Evolutionary conservation across 2,113 vertebrate species (phyloP).

Genomic region (Neodon shergylaensis): DNA sequence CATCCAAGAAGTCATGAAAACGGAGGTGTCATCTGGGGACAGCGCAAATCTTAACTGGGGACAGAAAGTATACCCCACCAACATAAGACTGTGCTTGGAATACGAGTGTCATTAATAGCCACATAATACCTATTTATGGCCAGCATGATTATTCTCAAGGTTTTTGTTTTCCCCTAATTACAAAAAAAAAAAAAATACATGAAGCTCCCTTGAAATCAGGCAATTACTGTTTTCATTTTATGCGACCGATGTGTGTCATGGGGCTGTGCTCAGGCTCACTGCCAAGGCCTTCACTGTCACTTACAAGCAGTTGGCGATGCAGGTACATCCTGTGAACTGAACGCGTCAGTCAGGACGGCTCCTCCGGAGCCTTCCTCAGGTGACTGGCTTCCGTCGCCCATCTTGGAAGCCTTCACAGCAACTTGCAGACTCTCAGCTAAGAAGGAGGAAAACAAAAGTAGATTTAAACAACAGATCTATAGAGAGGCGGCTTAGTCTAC

Average conservation of each 20-base stretch:
- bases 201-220: background rate
- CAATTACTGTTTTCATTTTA: background rate
- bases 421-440: slow-evolving; percentile 86
- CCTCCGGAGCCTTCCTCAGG: slow-evolving; percentile 72
- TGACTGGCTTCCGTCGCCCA: background rate
- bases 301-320: slow-evolving; percentile 79
- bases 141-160: background rate
- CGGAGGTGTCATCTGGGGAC: background rate
- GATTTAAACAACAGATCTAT: background rate
- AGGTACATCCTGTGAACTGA: slow-evolving; percentile 25
- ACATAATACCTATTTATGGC: background rate
- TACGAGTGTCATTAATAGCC: background rate
- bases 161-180: background rate
- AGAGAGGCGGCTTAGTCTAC: background rate
- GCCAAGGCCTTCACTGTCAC: slow-evolving; percentile 67
- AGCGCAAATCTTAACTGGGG: background rate
- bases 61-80: background rate
- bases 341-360: background rate
- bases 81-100: background rate
- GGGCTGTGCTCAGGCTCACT: fast-evolving
- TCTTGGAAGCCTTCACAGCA: slow-evolving; percentile 81
- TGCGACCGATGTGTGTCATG: too few relatives aligned
- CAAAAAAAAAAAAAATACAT: slow-evolving; percentile 18
- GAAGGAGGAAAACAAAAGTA: background rate
- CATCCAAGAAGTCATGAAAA: background rate